Conservation (phyloP, 2,797 vertebrate genomes). For the Nyctibius grandis region DNA sequence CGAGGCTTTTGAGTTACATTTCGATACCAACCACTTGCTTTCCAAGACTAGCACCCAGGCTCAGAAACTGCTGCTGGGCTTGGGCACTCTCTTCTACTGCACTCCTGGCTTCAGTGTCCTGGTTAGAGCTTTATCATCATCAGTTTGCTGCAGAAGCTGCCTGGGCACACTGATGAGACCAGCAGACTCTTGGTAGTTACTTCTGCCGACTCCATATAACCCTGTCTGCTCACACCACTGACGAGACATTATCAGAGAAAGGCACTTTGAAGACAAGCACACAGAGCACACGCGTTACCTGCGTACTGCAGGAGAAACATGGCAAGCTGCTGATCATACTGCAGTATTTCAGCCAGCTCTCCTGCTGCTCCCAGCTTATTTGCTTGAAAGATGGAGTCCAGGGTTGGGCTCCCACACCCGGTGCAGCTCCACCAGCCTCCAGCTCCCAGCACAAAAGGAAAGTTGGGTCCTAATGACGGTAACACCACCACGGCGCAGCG, state of each 20-base stretch:
- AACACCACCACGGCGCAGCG: constrained; percentile 25
- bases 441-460: constrained; percentile 62
- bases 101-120: not conserved
- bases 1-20: not conserved
- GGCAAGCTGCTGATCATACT: constrained; percentile 65
- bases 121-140: not conserved
- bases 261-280: not conserved
- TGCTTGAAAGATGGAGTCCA: not conserved
- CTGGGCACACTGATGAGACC: not conserved
- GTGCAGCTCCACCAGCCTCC: constrained; percentile 71
- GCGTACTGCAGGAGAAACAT: constrained; percentile 93
- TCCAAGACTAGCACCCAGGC: not conserved
- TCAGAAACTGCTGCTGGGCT: not conserved
- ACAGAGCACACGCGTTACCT: constrained; percentile 74
- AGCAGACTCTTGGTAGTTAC: not conserved
- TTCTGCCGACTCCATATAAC: not conserved
- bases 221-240: not conserved
- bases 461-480: constrained; percentile 58
- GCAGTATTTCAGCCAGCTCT: constrained; percentile 44
- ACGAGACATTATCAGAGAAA: not conserved
- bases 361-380: constrained; percentile 41
- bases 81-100: not conserved
- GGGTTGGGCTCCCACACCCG: constrained; percentile 44
- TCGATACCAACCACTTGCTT: not conserved
- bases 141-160: not conserved